phyloP scores from a whole-genome alignment of 2,113 vertebrate species.

The Chamaetylas fuelleborni region DNA sequence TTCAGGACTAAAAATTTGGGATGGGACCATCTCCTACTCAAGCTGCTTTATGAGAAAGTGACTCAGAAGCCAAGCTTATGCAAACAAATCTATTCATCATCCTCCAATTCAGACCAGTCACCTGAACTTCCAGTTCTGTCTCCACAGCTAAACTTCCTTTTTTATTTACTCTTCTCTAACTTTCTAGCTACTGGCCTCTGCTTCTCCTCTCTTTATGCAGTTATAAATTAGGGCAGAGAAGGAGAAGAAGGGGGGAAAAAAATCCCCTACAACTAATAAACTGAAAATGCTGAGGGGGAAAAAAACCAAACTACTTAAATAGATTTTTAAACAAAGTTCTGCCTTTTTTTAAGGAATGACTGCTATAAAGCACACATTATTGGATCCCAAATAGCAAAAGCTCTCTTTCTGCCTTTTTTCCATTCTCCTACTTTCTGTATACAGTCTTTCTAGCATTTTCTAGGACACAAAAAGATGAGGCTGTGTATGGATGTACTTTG shows the following conservation, averaged over 20 bases:
- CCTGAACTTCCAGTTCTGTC: neutral
- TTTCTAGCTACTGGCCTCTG: neutral
- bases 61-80: conserved; percentile 20
- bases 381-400: neutral
- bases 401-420: neutral
- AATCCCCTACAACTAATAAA: neutral
- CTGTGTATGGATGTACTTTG: neutral
- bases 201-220: neutral
- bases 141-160: neutral
- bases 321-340: neutral
- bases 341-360: neutral
- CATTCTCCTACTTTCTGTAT: neutral
- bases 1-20: conserved; percentile 4
- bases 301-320: neutral
- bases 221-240: neutral
- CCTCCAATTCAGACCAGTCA: conserved; percentile 25
- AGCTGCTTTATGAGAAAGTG: conserved; percentile 22
- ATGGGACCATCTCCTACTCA: conserved; percentile 11
- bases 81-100: conserved; percentile 31
- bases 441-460: neutral
- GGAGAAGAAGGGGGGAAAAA: neutral
- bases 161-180: neutral
- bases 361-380: neutral
- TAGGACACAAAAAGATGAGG: neutral
- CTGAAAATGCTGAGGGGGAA: neutral